Conservation (phyloP, 64 coral and sea anemone genomes). For the Montipora sp. region DNA sequence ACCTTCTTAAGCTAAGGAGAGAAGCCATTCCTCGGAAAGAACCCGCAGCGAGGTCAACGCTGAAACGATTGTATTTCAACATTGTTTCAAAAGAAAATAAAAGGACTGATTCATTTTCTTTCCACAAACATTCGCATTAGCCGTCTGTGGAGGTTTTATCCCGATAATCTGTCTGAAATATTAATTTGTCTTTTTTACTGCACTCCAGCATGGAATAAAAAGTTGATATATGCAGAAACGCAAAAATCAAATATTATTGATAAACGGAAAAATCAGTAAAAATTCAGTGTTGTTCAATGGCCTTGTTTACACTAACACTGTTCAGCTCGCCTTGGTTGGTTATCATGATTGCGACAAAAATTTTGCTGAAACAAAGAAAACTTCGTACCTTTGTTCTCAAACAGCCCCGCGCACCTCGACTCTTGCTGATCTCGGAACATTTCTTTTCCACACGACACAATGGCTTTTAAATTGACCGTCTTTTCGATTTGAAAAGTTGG, state of each 20-base stretch:
- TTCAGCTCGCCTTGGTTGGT: neutral
- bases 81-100: constrained; percentile 8
- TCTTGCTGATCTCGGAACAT: neutral
- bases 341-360: neutral
- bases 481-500: constrained; percentile 17
- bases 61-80: neutral
- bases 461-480: constrained; percentile 4
- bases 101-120: neutral
- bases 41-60: neutral
- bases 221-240: neutral
- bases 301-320: neutral
- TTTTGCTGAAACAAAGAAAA: neutral
- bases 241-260: neutral
- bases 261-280: neutral
- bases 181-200: neutral
- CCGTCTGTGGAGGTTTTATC: constrained; percentile 1
- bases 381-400: constrained; percentile 5
- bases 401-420: neutral
- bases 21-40: neutral
- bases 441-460: constrained; percentile 5
- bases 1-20: too few relatives aligned
- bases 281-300: neutral
- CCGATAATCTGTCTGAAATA: constrained; percentile 30
- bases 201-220: neutral
- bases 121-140: constrained; percentile 11